Evolutionary conservation across 2,797 vertebrate genomes (phyloP), one percentile per base, ranked within the genome.

Genomic region (Tachyglossus aculeatus): DNA sequence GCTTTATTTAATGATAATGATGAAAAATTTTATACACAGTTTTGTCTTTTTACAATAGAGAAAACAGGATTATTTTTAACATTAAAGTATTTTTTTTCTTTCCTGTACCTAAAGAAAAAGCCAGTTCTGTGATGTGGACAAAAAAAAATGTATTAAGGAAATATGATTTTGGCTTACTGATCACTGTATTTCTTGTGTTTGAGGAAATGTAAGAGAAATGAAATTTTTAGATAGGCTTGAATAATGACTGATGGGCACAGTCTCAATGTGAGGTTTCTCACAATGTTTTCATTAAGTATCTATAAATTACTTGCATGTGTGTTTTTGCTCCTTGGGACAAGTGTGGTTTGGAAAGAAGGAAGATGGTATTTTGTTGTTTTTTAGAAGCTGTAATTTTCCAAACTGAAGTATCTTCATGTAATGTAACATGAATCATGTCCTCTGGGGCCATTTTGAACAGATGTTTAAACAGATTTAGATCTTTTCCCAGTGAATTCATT

Each of bases 271-370:
- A 19, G 18, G 40, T 16, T 68, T 53, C 43, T 48, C 14, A 71
- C 21, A 78, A 63, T 67, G 43, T 71, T 80, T 80, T 77, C 27
- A 63, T 77, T 71, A 81, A 82, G 67, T 63, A 21, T 3, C 37
- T 74, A 76, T 74, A 84, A 81, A 82, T 73, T 67, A 51, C 55
- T 76, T 79, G 24, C 66, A 67, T 75, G 48, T 88, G 57, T 58
- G 63, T 69, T 54, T 82, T 32, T 32, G 19, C 39, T 80, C 24
- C 19, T 21, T 71, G 24, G 66, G 38, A 78, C 27, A 66, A 58
- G 24, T 16, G 4, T 2, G 10, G n/a, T 55, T 80, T 75, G 48
- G 56, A 68, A 39, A 25, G 63, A 67, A 34, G 56, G 31, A 59
- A 37, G 18, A 27, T 74, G 24, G 15, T 36, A 60, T 74, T 80